A percentile compares a stretch with the other conserved stretches of the same genome.
Conservation (phyloP, 2,797 vertebrate genomes). For the Neopelma chrysocephalum region DNA sequence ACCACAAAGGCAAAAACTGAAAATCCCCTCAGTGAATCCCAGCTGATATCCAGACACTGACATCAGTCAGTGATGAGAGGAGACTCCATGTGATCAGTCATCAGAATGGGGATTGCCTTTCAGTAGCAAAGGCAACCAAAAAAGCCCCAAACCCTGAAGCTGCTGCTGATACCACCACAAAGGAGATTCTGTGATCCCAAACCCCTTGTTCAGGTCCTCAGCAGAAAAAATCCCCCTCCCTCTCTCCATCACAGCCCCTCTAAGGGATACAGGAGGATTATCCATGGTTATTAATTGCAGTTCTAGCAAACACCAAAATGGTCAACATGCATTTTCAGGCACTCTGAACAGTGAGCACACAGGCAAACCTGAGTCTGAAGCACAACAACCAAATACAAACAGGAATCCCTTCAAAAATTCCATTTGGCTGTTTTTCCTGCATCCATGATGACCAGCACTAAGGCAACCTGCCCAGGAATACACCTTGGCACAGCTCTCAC, state of each 20-base stretch:
- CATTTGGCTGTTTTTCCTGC: not conserved
- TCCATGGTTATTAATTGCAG: accelerated
- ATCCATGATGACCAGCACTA: not conserved
- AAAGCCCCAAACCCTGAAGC: not conserved
- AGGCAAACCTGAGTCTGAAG: not conserved
- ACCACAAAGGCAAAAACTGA: not conserved
- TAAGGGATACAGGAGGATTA: not conserved
- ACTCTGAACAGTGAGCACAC: not conserved
- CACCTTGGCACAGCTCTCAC: not conserved
- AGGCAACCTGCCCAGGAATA: not conserved
- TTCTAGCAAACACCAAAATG: not conserved
- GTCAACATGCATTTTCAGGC: not conserved
- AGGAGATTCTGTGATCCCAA: not conserved
- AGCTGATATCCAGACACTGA: not conserved
- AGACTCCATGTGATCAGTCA: not conserved
- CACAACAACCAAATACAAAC: not conserved
- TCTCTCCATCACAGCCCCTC: not conserved
- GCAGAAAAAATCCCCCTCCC: not conserved
- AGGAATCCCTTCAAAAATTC: not conserved
- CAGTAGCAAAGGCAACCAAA: not conserved
- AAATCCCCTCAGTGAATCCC: not conserved
- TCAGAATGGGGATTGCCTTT: not conserved
- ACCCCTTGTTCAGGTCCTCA: not conserved
- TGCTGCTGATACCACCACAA: not conserved
- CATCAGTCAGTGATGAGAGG: not conserved